These are phyloP conservation scores for Cephus nigrinus DNA, from an alignment of 2,888 invertebrate genomes.

Conservation along the genomic window DNA sequence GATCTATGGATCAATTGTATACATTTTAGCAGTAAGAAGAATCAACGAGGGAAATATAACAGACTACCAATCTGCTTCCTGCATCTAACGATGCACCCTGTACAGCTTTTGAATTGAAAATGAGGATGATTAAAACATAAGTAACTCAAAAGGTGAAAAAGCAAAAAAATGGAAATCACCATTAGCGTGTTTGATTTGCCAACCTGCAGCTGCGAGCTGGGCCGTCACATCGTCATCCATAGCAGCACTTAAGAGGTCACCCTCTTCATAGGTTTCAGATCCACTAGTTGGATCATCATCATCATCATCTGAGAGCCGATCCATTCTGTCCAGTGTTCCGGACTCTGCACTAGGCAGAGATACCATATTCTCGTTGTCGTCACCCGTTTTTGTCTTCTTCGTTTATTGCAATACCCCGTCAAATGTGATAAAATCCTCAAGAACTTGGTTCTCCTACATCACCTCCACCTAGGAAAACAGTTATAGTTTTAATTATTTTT, in stretches of 20 bases:
- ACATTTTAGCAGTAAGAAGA: constrained; percentile 7
- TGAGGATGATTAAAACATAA: constrained; percentile 41
- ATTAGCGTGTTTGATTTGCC: constrained; percentile 68
- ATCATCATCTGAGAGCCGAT: constrained; percentile 76
- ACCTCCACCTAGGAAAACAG: constrained; percentile 41
- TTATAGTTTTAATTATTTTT: not conserved
- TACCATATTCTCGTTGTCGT: constrained; percentile 41
- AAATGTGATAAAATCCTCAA: constrained; percentile 27
- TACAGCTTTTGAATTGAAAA: constrained; percentile 29
- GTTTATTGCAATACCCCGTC: constrained; percentile 40
- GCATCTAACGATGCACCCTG: constrained; percentile 29
- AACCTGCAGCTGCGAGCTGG: constrained; percentile 95
- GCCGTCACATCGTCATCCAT: constrained; percentile 96
- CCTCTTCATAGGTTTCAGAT: constrained; percentile 82
- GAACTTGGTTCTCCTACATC: constrained; percentile 42
- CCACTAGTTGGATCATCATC: constrained; percentile 84
- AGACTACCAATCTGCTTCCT: constrained; percentile 19
- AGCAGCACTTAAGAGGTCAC: constrained; percentile 85
- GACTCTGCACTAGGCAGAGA: constrained; percentile 58
- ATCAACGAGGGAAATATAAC: constrained; percentile 15
- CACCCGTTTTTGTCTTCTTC: constrained; percentile 12
- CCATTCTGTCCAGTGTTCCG: constrained; percentile 49
- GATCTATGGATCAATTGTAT: not conserved
- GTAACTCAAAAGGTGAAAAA: constrained; percentile 54
- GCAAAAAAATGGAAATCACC: constrained; percentile 67